phyloP scores from a whole-genome alignment of 2,888 invertebrate species.

The Achlya flavicornis region DNA sequence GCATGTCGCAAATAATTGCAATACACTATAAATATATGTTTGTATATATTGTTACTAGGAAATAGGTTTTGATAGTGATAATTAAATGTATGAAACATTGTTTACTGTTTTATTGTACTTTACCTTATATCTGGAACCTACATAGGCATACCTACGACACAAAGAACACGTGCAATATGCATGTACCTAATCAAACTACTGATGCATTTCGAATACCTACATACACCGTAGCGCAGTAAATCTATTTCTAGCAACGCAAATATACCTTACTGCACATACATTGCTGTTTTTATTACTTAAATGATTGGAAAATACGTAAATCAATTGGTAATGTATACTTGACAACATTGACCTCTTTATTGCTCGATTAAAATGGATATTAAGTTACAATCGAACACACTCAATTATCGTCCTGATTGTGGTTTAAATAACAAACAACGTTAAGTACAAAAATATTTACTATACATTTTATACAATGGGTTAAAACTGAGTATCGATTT shows the following conservation, averaged over 20 bases:
- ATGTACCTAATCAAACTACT: neutral
- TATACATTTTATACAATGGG: constrained; percentile 3
- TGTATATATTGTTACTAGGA: constrained; percentile 55
- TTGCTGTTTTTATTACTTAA: neutral
- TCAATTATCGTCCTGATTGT: constrained; percentile 36
- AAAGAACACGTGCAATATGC: too few species aligned
- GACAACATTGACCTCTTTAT: neutral
- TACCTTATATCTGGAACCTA: too few species aligned
- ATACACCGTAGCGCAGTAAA: neutral
- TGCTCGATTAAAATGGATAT: constrained; percentile 11
- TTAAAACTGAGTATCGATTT: neutral
- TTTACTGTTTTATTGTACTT: constrained; percentile 20
- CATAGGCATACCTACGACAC: too few species aligned
- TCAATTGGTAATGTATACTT: constrained; percentile 4
- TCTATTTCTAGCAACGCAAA: neutral
- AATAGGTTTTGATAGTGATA: constrained; percentile 45
- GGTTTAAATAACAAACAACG: constrained; percentile 45
- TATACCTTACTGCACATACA: neutral
- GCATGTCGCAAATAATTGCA: neutral
- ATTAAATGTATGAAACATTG: constrained; percentile 49
- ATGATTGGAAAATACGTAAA: neutral
- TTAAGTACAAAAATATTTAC: constrained; percentile 41
- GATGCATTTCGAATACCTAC: neutral
- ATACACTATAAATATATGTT: constrained; percentile 34
- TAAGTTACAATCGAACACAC: constrained; percentile 23